These are phyloP conservation scores for Cephalopholis sonnerati DNA, from an alignment of 2,113 vertebrate species.

Conservation along the genomic window DNA sequence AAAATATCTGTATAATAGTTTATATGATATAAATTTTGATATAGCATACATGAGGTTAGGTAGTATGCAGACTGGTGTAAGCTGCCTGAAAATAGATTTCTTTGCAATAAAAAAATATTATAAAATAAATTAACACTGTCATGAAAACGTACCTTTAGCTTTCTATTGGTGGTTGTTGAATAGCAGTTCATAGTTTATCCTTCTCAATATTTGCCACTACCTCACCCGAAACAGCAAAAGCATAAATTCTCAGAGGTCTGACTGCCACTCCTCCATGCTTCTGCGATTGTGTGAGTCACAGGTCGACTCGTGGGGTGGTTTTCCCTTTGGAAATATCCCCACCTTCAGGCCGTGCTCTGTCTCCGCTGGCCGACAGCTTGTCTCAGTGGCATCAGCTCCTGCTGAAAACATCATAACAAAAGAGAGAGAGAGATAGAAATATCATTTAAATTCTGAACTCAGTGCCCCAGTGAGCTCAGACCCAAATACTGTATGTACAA, in stretches of 20 bases:
- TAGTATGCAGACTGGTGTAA: constrained; percentile 59
- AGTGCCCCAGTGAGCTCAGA: constrained; percentile 13
- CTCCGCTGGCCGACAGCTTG: constrained; percentile 62
- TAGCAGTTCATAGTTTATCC: constrained; percentile 31
- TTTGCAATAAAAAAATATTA: constrained; percentile 50
- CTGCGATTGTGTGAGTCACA: constrained; percentile 28
- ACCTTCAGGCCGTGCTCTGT: constrained; percentile 66
- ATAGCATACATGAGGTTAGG: constrained; percentile 34
- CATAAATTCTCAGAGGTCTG: constrained; percentile 16
- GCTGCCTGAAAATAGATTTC: constrained; percentile 61
- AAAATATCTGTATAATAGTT: constrained; percentile 45
- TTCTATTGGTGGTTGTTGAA: constrained; percentile 24
- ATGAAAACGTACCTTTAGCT: constrained; percentile 50
- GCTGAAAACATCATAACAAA: constrained; percentile 56
- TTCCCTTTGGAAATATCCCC: constrained; percentile 75
- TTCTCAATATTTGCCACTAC: background rate
- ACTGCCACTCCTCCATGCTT: constrained; percentile 36
- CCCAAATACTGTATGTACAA: background rate
- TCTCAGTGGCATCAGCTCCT: constrained; percentile 74
- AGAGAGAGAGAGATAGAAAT: background rate
- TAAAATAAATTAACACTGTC: constrained; percentile 67
- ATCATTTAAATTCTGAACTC: constrained; percentile 36
- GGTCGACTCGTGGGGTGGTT: constrained; percentile 49
- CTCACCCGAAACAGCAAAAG: constrained; percentile 16
- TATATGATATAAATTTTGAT: constrained; percentile 42